phyloP scores from a whole-genome alignment of 64 coral and sea anemone species.

The Actinia tenebrosa region DNA sequence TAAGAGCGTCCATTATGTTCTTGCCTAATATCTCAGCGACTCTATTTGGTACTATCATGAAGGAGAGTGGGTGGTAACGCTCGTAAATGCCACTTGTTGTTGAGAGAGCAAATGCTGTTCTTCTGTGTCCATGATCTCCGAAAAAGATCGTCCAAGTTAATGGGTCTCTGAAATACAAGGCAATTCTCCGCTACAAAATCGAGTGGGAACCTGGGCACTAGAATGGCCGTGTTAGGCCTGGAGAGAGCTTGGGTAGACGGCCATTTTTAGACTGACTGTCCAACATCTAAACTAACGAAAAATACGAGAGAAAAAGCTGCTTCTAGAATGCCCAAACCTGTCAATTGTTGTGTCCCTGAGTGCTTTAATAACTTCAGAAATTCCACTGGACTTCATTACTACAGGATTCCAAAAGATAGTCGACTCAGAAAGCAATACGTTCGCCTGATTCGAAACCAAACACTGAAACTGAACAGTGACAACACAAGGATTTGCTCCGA shows the following conservation, averaged over 20 bases:
- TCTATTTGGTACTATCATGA: conserved; percentile 42
- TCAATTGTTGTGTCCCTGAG: neutral
- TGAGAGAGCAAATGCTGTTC: conserved; percentile 28
- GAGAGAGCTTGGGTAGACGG: too few species aligned
- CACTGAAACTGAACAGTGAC: conserved; percentile 30
- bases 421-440: conserved; percentile 26
- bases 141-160: conserved; percentile 41
- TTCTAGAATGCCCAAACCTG: neutral
- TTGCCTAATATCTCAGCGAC: conserved; percentile 31
- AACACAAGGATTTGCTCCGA: conserved; percentile 34
- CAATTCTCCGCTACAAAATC: neutral
- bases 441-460: conserved; percentile 15
- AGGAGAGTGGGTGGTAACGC: conserved; percentile 32
- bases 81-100: conserved; percentile 19
- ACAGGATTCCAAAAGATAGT: conserved; percentile 23
- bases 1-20: too few species aligned
- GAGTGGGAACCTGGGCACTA: too few species aligned
- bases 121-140: conserved; percentile 42
- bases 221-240: too few species aligned
- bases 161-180: neutral
- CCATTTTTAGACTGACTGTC: neutral
- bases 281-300: neutral
- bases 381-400: conserved; percentile 6
- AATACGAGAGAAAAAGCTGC: neutral
- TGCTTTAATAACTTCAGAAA: conserved; percentile 52